A percentile compares a stretch with the other conserved stretches of the same genome.
Conservation (phyloP, 2,888 invertebrate species). For the Nymphalis urticae region DNA sequence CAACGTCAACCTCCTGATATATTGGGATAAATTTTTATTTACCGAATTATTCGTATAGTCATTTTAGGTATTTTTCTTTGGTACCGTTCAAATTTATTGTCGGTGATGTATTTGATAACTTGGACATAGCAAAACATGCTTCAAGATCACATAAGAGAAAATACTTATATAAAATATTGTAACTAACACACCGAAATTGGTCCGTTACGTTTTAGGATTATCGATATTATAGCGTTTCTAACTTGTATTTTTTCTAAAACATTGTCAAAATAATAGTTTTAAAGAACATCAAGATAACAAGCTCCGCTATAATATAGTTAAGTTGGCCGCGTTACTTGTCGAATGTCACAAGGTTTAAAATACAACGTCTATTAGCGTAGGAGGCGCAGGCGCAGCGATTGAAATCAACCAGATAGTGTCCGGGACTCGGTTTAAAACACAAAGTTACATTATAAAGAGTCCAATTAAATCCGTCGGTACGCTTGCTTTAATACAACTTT, state of each 20-base stretch:
- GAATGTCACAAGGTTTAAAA: conserved; percentile 31
- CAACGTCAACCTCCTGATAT: no score
- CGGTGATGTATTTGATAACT: no score
- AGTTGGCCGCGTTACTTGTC: conserved; percentile 22
- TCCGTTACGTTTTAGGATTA: no score
- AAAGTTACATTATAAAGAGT: conserved; percentile 8
- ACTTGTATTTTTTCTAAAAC: neutral
- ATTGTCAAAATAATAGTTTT: conserved; percentile 1
- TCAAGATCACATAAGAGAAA: no score
- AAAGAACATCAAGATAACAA: conserved; percentile 2
- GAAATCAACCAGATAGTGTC: conserved; percentile 8
- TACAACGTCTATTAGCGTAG: conserved; percentile 33
- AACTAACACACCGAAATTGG: no score
- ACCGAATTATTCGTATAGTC: no score
- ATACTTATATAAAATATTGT: no score
- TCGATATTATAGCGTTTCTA: no score
- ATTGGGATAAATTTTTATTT: no score
- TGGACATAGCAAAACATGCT: no score
- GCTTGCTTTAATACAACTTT: conserved; percentile 1
- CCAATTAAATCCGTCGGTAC: conserved; percentile 5
- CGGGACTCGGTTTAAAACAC: neutral
- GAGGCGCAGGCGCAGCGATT: conserved; percentile 16
- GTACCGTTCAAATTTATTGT: no score
- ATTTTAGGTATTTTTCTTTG: no score
- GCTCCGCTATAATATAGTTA: neutral